Evolutionary conservation across 2,888 invertebrate genomes (phyloP).

Genomic region (Tetrapedia diversipes): DNA sequence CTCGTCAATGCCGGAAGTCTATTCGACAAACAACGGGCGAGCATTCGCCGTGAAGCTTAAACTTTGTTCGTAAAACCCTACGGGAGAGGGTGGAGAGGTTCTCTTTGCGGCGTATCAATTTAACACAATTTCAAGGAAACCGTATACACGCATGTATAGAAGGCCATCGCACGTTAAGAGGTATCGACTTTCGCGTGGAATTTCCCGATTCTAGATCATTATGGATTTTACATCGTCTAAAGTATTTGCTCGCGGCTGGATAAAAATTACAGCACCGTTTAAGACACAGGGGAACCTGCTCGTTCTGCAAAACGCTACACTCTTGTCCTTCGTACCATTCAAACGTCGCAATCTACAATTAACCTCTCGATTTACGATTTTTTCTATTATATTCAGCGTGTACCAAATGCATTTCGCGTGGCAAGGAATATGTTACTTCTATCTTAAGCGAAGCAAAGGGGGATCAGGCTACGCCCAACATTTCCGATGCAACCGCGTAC

Average conservation of each 20-base stretch:
- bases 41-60: slow-evolving; percentile 52
- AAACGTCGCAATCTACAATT: not conserved
- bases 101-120: slow-evolving; percentile 57
- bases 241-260: slow-evolving; percentile 22
- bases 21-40: slow-evolving; percentile 59
- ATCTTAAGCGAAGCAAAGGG: not conserved
- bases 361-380: too few species aligned
- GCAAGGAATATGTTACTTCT: not conserved
- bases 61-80: slow-evolving; percentile 51
- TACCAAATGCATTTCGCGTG: too few species aligned
- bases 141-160: not conserved
- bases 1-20: slow-evolving; percentile 55
- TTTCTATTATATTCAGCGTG: too few species aligned
- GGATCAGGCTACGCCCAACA: too few species aligned
- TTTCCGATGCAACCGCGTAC: not conserved
- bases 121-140: slow-evolving; percentile 50
- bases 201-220: slow-evolving; percentile 46
- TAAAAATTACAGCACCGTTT: slow-evolving; percentile 8
- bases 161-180: slow-evolving; percentile 22
- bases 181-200: slow-evolving; percentile 41
- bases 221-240: slow-evolving; percentile 44
- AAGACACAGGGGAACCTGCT: not conserved
- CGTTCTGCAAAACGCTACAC: not conserved
- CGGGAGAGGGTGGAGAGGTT: not conserved
- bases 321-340: slow-evolving; percentile 11